Evolutionary conservation across 64 coral and sea anemone species (phyloP).

Genomic region (Anthopleura sola): DNA sequence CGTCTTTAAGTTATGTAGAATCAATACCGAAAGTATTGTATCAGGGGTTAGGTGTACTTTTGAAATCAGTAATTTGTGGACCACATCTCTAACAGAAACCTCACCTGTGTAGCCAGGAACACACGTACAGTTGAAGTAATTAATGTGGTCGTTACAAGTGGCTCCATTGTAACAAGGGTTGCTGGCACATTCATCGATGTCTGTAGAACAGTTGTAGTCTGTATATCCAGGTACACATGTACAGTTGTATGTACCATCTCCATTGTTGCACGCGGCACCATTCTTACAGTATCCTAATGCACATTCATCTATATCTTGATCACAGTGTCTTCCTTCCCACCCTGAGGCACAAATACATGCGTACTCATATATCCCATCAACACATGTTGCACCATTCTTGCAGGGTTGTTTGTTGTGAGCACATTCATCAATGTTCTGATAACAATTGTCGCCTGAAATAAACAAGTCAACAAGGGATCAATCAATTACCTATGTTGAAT

Average conservation of each 20-base stretch:
- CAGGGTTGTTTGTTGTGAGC: conserved; percentile 6
- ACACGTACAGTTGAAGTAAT: conserved; percentile 75
- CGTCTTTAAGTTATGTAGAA: too few species aligned
- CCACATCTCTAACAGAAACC: background rate
- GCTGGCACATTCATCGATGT: conserved; percentile 62
- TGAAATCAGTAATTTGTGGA: too few species aligned
- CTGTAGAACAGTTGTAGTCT: conserved; percentile 76
- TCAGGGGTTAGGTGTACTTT: too few species aligned
- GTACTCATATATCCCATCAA: conserved; percentile 21
- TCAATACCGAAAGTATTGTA: too few species aligned
- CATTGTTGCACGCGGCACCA: conserved; percentile 60
- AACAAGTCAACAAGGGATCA: background rate
- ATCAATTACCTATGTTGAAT: background rate
- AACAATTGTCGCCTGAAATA: conserved; percentile 30
- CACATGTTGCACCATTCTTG: conserved; percentile 60
- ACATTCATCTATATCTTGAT: conserved; percentile 74
- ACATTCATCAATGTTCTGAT: conserved; percentile 45
- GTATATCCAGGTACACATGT: conserved; percentile 68
- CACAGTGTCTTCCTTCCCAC: conserved; percentile 50
- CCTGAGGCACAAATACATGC: conserved; percentile 55
- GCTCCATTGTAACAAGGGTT: conserved; percentile 55
- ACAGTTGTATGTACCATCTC: conserved; percentile 53
- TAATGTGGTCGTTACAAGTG: conserved; percentile 63
- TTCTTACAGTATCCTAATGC: conserved; percentile 63
- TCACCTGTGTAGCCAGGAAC: conserved; percentile 62